These are phyloP conservation scores for Diorhabda carinulata DNA, from an alignment of 1,140 invertebrate genomes.

Conservation along the genomic window DNA sequence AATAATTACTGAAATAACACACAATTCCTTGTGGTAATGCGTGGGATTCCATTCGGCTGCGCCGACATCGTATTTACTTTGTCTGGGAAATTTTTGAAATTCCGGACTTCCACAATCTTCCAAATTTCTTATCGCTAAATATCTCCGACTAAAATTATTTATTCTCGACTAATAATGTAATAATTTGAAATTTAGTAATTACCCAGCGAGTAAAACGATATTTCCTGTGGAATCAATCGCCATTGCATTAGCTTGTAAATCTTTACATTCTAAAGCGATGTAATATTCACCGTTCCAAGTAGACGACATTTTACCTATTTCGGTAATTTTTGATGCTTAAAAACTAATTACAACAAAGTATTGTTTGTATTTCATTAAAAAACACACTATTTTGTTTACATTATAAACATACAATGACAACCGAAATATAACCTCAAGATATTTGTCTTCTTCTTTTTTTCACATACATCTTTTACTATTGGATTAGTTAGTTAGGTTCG, in stretches of 20 bases:
- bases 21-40: slow-evolving; percentile 69
- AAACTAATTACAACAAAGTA: too few species aligned
- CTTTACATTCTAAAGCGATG: slow-evolving; percentile 46
- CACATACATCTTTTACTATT: too few species aligned
- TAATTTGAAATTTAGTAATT: slow-evolving; percentile 34
- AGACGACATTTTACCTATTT: not conserved
- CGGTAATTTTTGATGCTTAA: not conserved
- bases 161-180: not conserved
- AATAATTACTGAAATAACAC: slow-evolving; percentile 78
- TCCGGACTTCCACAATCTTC: slow-evolving; percentile 65
- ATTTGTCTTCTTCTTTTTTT: too few species aligned
- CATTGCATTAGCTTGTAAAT: slow-evolving; percentile 85
- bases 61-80: slow-evolving; percentile 91
- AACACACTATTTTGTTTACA: too few species aligned
- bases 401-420: too few species aligned
- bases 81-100: slow-evolving; percentile 74
- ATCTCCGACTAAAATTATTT: slow-evolving; percentile 59
- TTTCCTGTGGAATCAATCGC: slow-evolving; percentile 81
- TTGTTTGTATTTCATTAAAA: too few species aligned
- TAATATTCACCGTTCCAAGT: slow-evolving; percentile 44
- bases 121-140: slow-evolving; percentile 72
- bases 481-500: too few species aligned
- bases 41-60: slow-evolving; percentile 90
- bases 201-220: slow-evolving; percentile 81
- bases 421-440: too few species aligned